A percentile compares a stretch with the other conserved stretches of the same genome.
Evolutionary conservation across 2,797 vertebrate genomes (phyloP).

Genomic region (Pangasius sanitwongsei): DNA sequence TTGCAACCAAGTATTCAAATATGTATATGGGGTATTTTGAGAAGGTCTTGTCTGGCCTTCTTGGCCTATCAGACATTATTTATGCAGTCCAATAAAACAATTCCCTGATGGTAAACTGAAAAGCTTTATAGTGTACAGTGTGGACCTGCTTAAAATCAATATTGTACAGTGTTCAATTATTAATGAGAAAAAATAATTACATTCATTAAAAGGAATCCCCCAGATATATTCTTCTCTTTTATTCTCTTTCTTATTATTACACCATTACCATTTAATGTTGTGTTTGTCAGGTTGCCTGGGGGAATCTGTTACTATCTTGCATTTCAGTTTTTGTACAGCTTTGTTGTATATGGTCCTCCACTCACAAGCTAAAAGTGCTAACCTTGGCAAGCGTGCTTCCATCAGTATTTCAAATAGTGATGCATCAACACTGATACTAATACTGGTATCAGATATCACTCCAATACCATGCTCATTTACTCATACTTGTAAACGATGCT

Average conservation of each 20-base stretch:
- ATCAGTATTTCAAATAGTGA: background rate
- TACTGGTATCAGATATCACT: background rate
- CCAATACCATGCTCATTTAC: background rate
- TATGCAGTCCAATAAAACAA: constrained; percentile 5
- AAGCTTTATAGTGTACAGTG: constrained; percentile 41
- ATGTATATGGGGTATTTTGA: background rate
- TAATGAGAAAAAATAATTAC: constrained; percentile 74
- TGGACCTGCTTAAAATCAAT: constrained; percentile 75
- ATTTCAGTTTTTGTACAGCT: constrained; percentile 10
- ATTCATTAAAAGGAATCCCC: constrained; percentile 74
- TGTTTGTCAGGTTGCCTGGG: constrained; percentile 2
- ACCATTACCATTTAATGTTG: constrained; percentile 35
- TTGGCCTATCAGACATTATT: background rate
- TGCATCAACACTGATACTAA: background rate
- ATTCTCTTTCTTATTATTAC: constrained; percentile 32
- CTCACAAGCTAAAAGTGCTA: background rate
- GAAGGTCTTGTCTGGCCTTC: background rate
- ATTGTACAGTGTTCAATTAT: constrained; percentile 74
- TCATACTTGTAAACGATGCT: background rate
- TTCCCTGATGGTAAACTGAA: constrained; percentile 16
- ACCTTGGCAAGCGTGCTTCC: background rate
- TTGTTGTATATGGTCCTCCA: constrained; percentile 2
- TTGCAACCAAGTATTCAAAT: background rate
- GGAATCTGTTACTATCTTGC: constrained; percentile 22
- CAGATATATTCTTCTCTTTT: constrained; percentile 56